Conservation (phyloP, 1,140 invertebrate species). For the Drosophila cardini region DNA sequence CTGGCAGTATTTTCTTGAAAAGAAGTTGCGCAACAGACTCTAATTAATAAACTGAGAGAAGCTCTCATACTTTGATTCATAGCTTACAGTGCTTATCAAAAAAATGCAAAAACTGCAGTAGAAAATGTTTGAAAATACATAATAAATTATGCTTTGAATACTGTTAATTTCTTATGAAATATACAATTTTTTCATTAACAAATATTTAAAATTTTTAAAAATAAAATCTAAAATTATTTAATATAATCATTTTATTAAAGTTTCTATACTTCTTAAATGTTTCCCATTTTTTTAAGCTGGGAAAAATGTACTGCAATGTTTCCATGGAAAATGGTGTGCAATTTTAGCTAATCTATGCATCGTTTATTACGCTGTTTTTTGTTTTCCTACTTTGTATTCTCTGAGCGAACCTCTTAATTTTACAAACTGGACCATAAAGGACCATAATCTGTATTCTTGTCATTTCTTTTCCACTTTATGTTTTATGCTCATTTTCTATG, state of each 20-base stretch:
- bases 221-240: too few relatives aligned
- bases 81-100: conserved; percentile 45
- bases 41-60: conserved; percentile 46
- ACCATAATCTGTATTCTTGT: conserved; percentile 23
- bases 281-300: too few relatives aligned
- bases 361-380: conserved; percentile 49
- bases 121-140: too few relatives aligned
- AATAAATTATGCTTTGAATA: too few relatives aligned
- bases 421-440: conserved; percentile 52
- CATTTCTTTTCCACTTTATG: conserved; percentile 1
- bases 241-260: too few relatives aligned
- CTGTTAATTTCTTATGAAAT: too few relatives aligned
- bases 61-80: conserved; percentile 26
- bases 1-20: conserved; percentile 33
- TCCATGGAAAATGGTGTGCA: conserved; percentile 62
- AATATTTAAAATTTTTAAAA: too few relatives aligned
- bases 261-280: too few relatives aligned
- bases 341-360: conserved; percentile 75
- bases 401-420: conserved; percentile 63
- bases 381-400: neutral
- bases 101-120: neutral
- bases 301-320: too few relatives aligned
- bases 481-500: conserved; percentile 12
- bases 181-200: too few relatives aligned
- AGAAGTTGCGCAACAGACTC: conserved; percentile 37